Percentiles rank a stretch among this genome's conserved stretches.
Evolutionary conservation across 2,797 vertebrate genomes (phyloP).

Genomic region (Xenentodon cancila): DNA sequence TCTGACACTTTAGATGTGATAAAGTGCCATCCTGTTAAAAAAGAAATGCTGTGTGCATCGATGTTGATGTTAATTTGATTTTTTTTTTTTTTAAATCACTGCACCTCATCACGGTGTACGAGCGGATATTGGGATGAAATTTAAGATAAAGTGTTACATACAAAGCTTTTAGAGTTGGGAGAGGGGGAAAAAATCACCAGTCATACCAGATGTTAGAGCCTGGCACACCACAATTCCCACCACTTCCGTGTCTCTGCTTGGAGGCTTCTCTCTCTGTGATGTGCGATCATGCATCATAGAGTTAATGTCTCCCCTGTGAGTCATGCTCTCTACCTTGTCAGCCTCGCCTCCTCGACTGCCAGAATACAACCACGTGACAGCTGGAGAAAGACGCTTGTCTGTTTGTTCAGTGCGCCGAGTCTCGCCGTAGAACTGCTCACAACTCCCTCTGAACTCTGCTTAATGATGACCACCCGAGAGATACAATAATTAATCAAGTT

Average conservation of each 20-base stretch:
- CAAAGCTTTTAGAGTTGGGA: constrained; percentile 23
- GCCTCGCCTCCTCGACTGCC: constrained; percentile 56
- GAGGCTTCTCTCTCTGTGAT: constrained; percentile 60
- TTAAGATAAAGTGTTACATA: constrained; percentile 26
- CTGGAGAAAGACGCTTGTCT: constrained; percentile 44
- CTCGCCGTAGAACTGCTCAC: constrained; percentile 7
- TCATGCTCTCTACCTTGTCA: constrained; percentile 72
- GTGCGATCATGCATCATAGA: constrained; percentile 72
- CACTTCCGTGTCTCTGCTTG: constrained; percentile 55
- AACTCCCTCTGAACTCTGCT: constrained; percentile 11
- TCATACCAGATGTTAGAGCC: constrained; percentile 38
- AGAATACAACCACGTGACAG: constrained; percentile 55
- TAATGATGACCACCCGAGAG: constrained; percentile 8
- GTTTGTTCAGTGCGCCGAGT: constrained; percentile 33
- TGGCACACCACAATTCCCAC: constrained; percentile 54
- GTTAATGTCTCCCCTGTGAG: constrained; percentile 77
- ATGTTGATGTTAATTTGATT: too few relatives aligned
- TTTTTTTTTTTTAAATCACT: background rate
- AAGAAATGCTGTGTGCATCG: too few relatives aligned
- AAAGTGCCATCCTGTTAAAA: too few relatives aligned
- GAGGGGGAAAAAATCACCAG: constrained; percentile 22
- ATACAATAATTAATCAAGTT: constrained; percentile 5
- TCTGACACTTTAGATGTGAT: too few relatives aligned
- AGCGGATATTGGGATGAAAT: constrained; percentile 7
- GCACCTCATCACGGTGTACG: constrained; percentile 2